Evolutionary conservation across 2,888 invertebrate species (phyloP), one percentile per base, ranked within the genome.

Genomic region (Mesorhabditis sp.): DNA sequence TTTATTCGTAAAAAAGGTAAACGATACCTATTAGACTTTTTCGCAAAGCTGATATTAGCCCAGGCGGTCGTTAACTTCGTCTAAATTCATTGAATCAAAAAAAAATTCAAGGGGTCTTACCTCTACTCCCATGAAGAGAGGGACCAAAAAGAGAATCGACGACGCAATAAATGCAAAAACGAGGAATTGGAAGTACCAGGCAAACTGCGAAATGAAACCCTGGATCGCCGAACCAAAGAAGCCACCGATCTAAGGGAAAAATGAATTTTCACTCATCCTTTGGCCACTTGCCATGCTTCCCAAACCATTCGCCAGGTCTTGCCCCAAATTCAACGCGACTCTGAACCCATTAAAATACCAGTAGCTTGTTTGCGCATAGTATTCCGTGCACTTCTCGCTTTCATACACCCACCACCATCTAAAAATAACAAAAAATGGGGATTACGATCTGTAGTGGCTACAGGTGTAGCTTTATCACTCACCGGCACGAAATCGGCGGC

Each of bases 401-500:
- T 50, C 58, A 28, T 28, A 28, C 28, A 28, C 28, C 28, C 28
- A 28, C 28, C 28, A 28, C 28, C 28, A 28, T 28, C 28, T 28
- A 28, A 28, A 28, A 28, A 28, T 28, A 28, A 2, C 28, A 28
- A 28, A 28, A 28, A 28, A 28, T 28, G 28, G 28, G 28, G 28
- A 28, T 28, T 28, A 28, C 28, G 28, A 28, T 28, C 28, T 28
- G 28, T 28, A 28, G 28, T 28, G 28, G 28, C 28, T 28, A 28
- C 7, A 50, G 58, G 10, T 50, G 58, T 50, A 50, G 58, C n/a
- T n/a, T 50, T 50, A 50, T 50, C 58, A 50, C 28, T 28, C 7
- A 50, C 58, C 58, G 7, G 58, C 58, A 50, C n/a, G 58, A 50
- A 50, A 50, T 50, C n/a, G 58, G 58, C 10, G 58, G 58, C n/a